These are phyloP conservation scores for Saturnia japonica DNA, from an alignment of 2,888 invertebrate species.

Conservation along the genomic window DNA sequence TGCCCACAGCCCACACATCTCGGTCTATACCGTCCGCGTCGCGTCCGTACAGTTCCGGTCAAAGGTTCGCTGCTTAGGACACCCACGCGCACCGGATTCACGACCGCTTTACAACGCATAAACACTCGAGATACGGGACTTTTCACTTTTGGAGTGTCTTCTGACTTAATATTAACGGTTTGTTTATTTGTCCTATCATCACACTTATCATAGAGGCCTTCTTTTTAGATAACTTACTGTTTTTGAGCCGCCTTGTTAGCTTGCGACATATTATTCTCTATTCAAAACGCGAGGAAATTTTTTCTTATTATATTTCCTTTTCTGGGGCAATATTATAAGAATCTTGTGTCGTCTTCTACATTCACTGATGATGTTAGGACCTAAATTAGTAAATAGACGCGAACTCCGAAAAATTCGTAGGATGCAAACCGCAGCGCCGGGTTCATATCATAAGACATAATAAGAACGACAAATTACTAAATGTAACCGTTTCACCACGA, in stretches of 20 bases:
- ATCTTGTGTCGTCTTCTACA: too few relatives aligned
- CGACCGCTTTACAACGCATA: neutral
- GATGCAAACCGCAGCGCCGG: too few relatives aligned
- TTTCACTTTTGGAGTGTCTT: neutral
- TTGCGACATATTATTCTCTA: neutral
- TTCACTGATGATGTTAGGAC: too few relatives aligned
- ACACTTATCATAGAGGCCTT: neutral
- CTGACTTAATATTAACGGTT: neutral
- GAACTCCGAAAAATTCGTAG: too few relatives aligned
- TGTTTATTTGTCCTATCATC: neutral
- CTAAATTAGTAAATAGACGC: too few relatives aligned
- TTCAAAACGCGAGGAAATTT: neutral
- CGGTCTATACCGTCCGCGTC: slow-evolving; percentile 12
- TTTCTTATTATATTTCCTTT: neutral
- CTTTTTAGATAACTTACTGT: neutral
- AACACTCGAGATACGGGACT: neutral
- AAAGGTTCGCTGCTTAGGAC: slow-evolving; percentile 37
- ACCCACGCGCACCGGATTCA: slow-evolving; percentile 25
- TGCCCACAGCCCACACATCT: slow-evolving; percentile 30
- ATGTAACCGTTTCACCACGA: too few relatives aligned
- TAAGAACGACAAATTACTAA: too few relatives aligned
- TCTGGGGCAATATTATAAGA: too few relatives aligned
- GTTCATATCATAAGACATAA: too few relatives aligned
- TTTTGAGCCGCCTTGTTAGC: neutral
- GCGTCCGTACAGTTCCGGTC: slow-evolving; percentile 29